Conservation (phyloP, 2,797 vertebrate genomes). For the Dipus sagitta region DNA sequence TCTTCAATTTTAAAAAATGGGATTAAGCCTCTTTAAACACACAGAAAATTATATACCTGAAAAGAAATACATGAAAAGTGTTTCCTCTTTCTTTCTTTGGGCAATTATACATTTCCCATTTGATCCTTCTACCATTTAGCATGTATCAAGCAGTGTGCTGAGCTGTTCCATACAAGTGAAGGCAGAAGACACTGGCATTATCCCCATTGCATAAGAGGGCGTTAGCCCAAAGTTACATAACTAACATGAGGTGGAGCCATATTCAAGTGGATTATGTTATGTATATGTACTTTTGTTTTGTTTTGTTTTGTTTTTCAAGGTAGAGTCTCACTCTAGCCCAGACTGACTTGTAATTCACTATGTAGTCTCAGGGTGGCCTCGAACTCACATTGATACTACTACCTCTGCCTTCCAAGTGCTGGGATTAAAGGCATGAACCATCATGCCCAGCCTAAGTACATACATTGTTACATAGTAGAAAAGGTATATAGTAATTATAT, state of each 20-base stretch:
- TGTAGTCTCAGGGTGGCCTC: too few relatives aligned
- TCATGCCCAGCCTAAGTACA: background rate
- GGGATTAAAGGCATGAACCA: too few relatives aligned
- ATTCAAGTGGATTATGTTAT: background rate
- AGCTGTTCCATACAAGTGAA: conserved; percentile 30
- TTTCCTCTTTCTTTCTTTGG: background rate
- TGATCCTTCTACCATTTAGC: background rate
- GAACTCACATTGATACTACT: too few relatives aligned
- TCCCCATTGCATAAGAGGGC: background rate
- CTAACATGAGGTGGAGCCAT: background rate
- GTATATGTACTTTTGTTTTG: too few relatives aligned
- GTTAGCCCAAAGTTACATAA: background rate
- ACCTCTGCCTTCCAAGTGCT: too few relatives aligned
- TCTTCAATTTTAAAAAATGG: conserved; percentile 47
- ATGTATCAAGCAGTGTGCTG: background rate
- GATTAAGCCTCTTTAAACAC: background rate
- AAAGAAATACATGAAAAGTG: background rate
- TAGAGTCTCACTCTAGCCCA: too few relatives aligned
- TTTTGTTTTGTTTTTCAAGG: too few relatives aligned
- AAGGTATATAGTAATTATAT: conserved; percentile 47
- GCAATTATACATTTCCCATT: background rate
- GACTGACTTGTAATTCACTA: too few relatives aligned
- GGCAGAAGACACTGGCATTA: background rate
- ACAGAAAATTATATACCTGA: background rate
- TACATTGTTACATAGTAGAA: background rate